Conservation (phyloP, 1,140 invertebrate genomes). For the Rhyacophila brunnea region DNA sequence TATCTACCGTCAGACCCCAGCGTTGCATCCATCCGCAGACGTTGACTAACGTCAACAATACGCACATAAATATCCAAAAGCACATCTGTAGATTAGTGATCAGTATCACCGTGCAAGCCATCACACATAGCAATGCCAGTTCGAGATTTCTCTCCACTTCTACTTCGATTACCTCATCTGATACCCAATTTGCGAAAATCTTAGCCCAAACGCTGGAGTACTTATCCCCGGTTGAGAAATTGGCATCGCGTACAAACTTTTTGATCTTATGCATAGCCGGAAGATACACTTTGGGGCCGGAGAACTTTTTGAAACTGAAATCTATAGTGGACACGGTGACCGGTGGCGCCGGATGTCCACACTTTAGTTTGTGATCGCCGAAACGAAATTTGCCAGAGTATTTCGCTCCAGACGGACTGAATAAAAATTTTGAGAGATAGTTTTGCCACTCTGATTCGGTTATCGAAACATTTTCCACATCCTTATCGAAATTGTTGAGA, state of each 20-base stretch:
- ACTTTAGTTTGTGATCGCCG: slow-evolving; percentile 53
- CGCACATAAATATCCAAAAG: slow-evolving; percentile 76
- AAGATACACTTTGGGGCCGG: slow-evolving; percentile 64
- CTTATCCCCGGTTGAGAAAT: slow-evolving; percentile 59
- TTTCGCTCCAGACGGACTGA: slow-evolving; percentile 64
- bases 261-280: slow-evolving; percentile 71
- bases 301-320: slow-evolving; percentile 62
- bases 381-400: slow-evolving; percentile 71
- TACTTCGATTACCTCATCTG: slow-evolving; percentile 73
- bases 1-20: slow-evolving; percentile 82
- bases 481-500: slow-evolving; percentile 48
- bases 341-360: slow-evolving; percentile 57
- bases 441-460: slow-evolving; percentile 55
- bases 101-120: slow-evolving; percentile 74
- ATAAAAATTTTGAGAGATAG: slow-evolving; percentile 70
- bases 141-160: slow-evolving; percentile 79
- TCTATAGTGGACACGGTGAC: slow-evolving; percentile 61
- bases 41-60: slow-evolving; percentile 74
- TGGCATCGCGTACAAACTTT: slow-evolving; percentile 53
- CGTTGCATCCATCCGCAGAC: slow-evolving; percentile 79
- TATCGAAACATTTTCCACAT: slow-evolving; percentile 52
- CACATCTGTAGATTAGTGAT: slow-evolving; percentile 79
- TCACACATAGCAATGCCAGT: slow-evolving; percentile 77
- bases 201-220: slow-evolving; percentile 68
- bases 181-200: slow-evolving; percentile 72